Evolutionary conservation across 2,888 invertebrate species (phyloP).

Genomic region (Tachystola acroxantha): DNA sequence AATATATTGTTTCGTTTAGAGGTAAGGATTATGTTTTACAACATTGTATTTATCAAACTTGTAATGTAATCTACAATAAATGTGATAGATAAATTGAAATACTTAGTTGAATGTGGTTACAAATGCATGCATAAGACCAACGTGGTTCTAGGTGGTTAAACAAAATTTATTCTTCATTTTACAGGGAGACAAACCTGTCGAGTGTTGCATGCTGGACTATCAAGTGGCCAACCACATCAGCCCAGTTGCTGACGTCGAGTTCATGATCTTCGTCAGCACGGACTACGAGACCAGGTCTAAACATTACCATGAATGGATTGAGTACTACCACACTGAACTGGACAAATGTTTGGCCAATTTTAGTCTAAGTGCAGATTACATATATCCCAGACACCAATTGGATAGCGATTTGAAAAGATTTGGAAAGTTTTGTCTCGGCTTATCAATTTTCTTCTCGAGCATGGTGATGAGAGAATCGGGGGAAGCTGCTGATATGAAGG

Average conservation of each 20-base stretch:
- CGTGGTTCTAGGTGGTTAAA: too few relatives aligned
- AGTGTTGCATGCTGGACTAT: slow-evolving; percentile 13
- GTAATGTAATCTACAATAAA: too few relatives aligned
- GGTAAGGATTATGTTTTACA: slow-evolving; percentile 11
- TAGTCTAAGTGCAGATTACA: slow-evolving; percentile 22
- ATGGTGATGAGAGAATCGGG: slow-evolving; percentile 21
- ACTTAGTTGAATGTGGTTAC: too few relatives aligned
- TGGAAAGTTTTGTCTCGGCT: slow-evolving; percentile 19
- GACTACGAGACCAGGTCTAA: slow-evolving; percentile 14
- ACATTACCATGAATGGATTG: slow-evolving; percentile 7
- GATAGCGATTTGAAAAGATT: slow-evolving; percentile 29
- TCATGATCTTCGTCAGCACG: slow-evolving; percentile 23
- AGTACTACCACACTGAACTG: slow-evolving; percentile 2
- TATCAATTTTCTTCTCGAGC: slow-evolving; percentile 16
- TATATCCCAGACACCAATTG: slow-evolving; percentile 29
- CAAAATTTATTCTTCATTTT: too few relatives aligned
- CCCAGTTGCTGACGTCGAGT: slow-evolving; percentile 4
- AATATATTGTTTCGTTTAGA: slow-evolving; percentile 21
- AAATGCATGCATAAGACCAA: too few relatives aligned
- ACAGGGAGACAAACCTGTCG: not conserved
- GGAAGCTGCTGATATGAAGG: slow-evolving; percentile 20
- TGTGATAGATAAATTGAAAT: too few relatives aligned
- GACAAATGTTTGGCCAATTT: slow-evolving; percentile 9
- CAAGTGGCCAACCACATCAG: slow-evolving; percentile 11
- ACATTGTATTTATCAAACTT: too few relatives aligned